Base-by-base conservation (phyloP, 2,797 vertebrate species). In the Danio jaintianensis region DNA sequence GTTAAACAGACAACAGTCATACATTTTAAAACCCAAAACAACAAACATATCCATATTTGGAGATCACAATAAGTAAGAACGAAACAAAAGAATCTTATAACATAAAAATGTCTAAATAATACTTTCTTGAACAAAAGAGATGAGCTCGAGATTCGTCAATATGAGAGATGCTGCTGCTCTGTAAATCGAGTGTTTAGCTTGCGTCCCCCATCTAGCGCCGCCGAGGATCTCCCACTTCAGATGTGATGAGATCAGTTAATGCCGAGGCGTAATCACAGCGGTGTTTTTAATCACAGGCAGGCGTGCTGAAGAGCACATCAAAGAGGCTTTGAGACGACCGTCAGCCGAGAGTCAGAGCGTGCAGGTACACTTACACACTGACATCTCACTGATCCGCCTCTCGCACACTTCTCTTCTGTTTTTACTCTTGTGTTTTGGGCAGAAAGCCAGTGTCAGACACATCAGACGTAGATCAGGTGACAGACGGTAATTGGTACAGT, bases 401-500 rank as follows among this genome's bases (percentile, higher is more conserved):
- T 45, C 61, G 7, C 43, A 68, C 22, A 78, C 40, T 22, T 69
- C 64, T 40, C 36, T 50, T 70, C 68, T 71, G 62, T 42, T 48
- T 47, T 42, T 20, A 29, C 62, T 55, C 81, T 50, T 80, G 69
- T 84, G 83, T 83, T 55, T 79, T 59, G 81, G 83, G 82, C 83
- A 75, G 72, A 62, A 73, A 56, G 43, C 74, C 78, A 79, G 79
- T 87, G 86, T 88, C 85, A 88, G 87, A 79, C n/a, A 16, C 38
- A 53, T 29, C 29, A 29, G 29, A 78, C 11, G 22, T 59, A 62
- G 56, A 29, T 78, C 40, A 47, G 53, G 71, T 83, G 85, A 85
- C 87, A 89, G 82, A 82, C 78, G 85, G 83, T 90, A 89, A 92
- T 93, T 90, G 90, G 84, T 87, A 86, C 82, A 73, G 79, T 83